Percentiles rank a stretch among this genome's conserved stretches.
Conservation (phyloP, 2,888 invertebrate species). For the Aporophyla lueneburgensis region DNA sequence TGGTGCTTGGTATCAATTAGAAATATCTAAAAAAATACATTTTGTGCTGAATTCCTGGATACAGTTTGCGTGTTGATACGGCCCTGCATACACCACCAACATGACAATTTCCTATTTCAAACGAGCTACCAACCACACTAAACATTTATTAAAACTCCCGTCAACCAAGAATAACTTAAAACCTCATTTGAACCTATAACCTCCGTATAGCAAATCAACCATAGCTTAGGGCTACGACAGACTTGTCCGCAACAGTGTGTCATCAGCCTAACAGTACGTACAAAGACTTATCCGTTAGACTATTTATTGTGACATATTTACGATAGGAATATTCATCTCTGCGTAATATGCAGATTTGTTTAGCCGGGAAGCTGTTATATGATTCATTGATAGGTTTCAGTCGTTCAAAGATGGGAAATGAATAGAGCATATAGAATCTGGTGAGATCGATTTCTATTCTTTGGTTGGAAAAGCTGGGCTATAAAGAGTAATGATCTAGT, state of each 20-base stretch:
- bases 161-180: conserved; percentile 24
- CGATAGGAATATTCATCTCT: conserved; percentile 49
- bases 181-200: conserved; percentile 38
- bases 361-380: conserved; percentile 20
- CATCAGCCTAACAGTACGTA: conserved; percentile 34
- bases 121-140: conserved; percentile 3
- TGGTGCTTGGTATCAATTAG: too few relatives aligned
- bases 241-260: conserved; percentile 36
- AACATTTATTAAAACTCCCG: conserved; percentile 25
- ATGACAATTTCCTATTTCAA: conserved; percentile 23
- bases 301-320: conserved; percentile 61
- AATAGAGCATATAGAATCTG: background rate
- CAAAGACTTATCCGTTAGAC: conserved; percentile 42
- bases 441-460: background rate
- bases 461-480: background rate
- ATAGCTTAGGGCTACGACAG: conserved; percentile 41
- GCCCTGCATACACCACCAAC: background rate
- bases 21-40: too few relatives aligned
- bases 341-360: conserved; percentile 54
- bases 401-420: background rate
- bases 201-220: conserved; percentile 40
- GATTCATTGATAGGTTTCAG: conserved; percentile 32
- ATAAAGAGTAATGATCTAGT: background rate
- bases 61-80: too few relatives aligned
- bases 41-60: too few relatives aligned